These are phyloP conservation scores for Thamnaconus septentrionalis DNA, from an alignment of 2,113 vertebrate species.

Conservation along the genomic window DNA sequence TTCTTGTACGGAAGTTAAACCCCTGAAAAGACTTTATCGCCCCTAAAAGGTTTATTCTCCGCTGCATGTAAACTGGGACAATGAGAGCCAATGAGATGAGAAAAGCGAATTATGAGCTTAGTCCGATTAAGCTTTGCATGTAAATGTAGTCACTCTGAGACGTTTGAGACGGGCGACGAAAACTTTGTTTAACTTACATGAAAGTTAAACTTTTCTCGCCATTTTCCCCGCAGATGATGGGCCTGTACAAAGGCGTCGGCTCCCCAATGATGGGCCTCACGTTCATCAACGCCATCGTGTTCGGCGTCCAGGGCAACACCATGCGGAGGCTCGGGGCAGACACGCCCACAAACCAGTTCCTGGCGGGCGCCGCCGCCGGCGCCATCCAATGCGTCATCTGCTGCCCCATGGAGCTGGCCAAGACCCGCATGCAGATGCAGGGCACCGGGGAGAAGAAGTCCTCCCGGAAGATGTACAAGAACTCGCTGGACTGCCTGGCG, in stretches of 20 bases:
- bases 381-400: constrained; percentile 93
- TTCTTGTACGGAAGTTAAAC: no score
- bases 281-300: constrained; percentile 97
- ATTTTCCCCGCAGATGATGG: constrained; percentile 76
- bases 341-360: constrained; percentile 91
- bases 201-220: constrained; percentile 19
- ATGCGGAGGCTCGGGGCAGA: constrained; percentile 85
- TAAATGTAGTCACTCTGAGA: no score
- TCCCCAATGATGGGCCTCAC: constrained; percentile 98
- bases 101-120: no score
- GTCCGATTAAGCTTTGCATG: no score
- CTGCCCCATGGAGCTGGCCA: constrained; percentile 97
- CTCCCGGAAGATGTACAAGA: constrained; percentile 86
- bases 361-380: constrained; percentile 90
- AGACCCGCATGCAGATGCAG: constrained; percentile 97
- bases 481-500: constrained; percentile 89
- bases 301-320: constrained; percentile 92
- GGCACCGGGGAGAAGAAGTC: constrained; percentile 86
- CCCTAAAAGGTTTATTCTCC: no score
- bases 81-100: no score
- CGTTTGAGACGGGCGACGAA: no score
- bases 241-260: constrained; percentile 95
- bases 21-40: no score
- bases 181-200: no score
- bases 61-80: no score